phyloP scores from a whole-genome alignment of 2,888 invertebrate species.

The Pardosa pseudoannulata region DNA sequence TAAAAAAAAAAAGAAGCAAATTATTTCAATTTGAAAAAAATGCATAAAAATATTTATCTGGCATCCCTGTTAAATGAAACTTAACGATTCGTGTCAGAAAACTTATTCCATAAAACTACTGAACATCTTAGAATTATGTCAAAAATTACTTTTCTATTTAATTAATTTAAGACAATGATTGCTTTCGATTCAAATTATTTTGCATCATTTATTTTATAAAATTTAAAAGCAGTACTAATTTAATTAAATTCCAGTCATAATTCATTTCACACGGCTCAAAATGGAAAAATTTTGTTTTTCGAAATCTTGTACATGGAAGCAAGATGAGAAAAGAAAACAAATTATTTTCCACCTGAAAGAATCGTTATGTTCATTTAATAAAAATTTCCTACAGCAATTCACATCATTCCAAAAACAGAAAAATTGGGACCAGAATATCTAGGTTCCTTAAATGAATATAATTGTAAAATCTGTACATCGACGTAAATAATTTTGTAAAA shows the following conservation, averaged over 20 bases:
- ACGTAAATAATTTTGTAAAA: not conserved
- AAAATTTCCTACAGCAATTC: not conserved
- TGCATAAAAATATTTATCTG: conserved; percentile 24
- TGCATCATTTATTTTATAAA: no score
- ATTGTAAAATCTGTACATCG: not conserved
- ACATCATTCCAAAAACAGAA: not conserved
- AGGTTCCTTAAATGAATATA: not conserved
- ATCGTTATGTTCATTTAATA: conserved; percentile 18
- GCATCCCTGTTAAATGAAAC: conserved; percentile 56
- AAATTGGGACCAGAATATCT: not conserved
- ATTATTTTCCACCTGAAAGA: not conserved
- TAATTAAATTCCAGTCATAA: no score
- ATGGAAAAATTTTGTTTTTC: not conserved
- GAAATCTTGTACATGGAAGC: not conserved
- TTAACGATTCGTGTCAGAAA: no score
- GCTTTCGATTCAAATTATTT: no score
- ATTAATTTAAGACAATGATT: no score
- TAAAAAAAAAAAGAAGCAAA: not conserved
- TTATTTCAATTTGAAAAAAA: not conserved
- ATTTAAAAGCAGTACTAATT: no score
- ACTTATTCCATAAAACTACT: no score
- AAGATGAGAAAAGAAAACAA: not conserved
- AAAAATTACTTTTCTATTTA: no score
- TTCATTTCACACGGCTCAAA: no score
- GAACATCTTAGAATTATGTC: no score